A percentile compares a stretch with the other conserved stretches of the same genome.
Evolutionary conservation across 2,113 vertebrate genomes (phyloP).

Genomic region (mouse (Mus musculus)): GRCm39 chr7:81291001-81291500

Average conservation of each 20-base stretch:
- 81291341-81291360: background rate
- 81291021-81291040: background rate
- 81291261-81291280: background rate
- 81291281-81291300: background rate
- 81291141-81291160: background rate
- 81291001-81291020: background rate
- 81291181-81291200: background rate
- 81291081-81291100: background rate
- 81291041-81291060: background rate
- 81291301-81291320: background rate
- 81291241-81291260: background rate
- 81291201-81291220: background rate
- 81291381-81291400: background rate
- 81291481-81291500: background rate
- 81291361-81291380: background rate
- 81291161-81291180: background rate
- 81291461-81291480: background rate
- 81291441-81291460: background rate
- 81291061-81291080: background rate
- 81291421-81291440: background rate
- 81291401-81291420: background rate
- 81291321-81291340: background rate
- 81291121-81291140: background rate
- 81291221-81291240: background rate
- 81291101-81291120: background rate